Conservation (phyloP, 2,888 invertebrate genomes). For the Crossocerus cetratus region DNA sequence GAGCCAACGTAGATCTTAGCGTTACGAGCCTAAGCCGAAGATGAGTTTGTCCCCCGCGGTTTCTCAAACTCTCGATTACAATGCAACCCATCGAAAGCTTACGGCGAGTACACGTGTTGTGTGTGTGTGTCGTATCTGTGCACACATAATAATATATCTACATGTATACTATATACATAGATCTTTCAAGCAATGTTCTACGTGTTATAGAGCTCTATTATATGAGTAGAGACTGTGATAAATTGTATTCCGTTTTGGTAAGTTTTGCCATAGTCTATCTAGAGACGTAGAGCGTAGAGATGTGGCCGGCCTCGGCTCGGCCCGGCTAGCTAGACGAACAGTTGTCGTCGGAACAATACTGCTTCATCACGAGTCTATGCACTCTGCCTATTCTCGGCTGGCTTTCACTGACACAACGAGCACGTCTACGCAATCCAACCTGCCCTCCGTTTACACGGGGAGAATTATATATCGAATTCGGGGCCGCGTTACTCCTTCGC, state of each 20-base stretch:
- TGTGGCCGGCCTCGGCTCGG: constrained; percentile 24
- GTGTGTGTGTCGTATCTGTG: constrained; percentile 27
- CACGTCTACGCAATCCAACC: neutral
- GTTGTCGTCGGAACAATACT: neutral
- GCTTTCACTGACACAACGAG: neutral
- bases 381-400: neutral
- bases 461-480: too few relatives aligned
- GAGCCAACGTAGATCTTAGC: constrained; percentile 50
- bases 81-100: constrained; percentile 44
- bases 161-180: constrained; percentile 32
- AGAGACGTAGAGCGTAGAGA: constrained; percentile 56
- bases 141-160: too few relatives aligned
- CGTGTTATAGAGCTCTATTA: constrained; percentile 66
- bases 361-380: too few relatives aligned
- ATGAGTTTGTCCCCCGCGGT: constrained; percentile 26
- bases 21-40: constrained; percentile 49
- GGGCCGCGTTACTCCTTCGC: too few relatives aligned
- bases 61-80: neutral
- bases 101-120: constrained; percentile 42
- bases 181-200: constrained; percentile 62
- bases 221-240: constrained; percentile 67
- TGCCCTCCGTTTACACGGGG: too few relatives aligned
- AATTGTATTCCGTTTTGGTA: constrained; percentile 68
- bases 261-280: constrained; percentile 65
- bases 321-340: constrained; percentile 10